Base-by-base conservation (phyloP, 2,797 vertebrate species). In the Sylvia borin region DNA sequence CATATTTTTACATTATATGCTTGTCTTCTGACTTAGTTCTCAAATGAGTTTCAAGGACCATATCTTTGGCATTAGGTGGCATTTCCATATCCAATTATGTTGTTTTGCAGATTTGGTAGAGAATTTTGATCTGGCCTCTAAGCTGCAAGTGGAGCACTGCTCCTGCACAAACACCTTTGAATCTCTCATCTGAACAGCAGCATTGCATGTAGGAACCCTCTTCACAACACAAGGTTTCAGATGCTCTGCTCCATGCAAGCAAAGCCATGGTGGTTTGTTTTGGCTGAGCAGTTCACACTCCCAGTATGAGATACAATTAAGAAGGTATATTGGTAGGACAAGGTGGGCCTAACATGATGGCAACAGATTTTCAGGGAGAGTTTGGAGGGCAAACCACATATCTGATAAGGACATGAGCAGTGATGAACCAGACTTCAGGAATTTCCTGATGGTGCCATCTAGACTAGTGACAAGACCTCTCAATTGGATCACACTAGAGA, bases 321-420 rank as follows among this genome's bases (percentile, higher is more conserved):
- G n/a, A 32, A 50, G 20, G 21, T 32, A 5, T 38, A 24, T 9
- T 42, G 42, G 22, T 13, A 48, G 57, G 34, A 57, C 29, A 90
- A 29, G 6, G 4, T 31, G 32, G 53, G n/a, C 34, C 47, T 72
- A 13, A 65, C 0, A 0, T 20, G 51, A 50, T 3, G 4, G n/a
- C 21, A 14, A 13, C 18, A 38, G 58, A 68, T 45, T 86, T 67
- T 65, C 53, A 40, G 48, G 17, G n/a, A 48, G 34, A 85, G 6
- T 75, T 82, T 65, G 67, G 27, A 70, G 36, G 15, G 10, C 50
- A 74, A 81, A 71, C 34, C 19, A 34, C 1, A 0, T 51, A 47
- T 5, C 18, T 54, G 40, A 3, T 40, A 25, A 64, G 32, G 32
- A 36, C 20, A 51, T 34, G 31, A 81, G 55, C 17, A 55, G 1